phyloP scores from a whole-genome alignment of 1,140 invertebrate genomes.

The Temnothorax longispinosus region DNA sequence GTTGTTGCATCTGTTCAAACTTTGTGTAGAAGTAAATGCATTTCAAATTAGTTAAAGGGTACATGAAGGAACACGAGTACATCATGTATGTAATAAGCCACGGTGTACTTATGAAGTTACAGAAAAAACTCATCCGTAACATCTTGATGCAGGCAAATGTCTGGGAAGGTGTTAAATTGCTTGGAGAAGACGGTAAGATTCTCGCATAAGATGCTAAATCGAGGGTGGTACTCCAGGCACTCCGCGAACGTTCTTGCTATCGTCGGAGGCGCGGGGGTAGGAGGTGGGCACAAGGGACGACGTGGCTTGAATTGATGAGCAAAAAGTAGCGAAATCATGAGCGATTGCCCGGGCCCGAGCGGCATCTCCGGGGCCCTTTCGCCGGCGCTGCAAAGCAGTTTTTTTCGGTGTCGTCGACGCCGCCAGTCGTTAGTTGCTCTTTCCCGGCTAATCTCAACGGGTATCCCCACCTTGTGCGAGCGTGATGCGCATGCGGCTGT shows the following conservation, averaged over 20 bases:
- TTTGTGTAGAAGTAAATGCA: neutral
- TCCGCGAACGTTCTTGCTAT: slow-evolving; percentile 67
- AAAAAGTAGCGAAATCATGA: slow-evolving; percentile 81
- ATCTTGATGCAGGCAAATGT: slow-evolving; percentile 48
- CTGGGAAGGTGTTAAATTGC: slow-evolving; percentile 48
- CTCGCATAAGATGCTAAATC: slow-evolving; percentile 11
- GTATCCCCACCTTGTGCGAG: slow-evolving; percentile 63
- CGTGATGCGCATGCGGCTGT: slow-evolving; percentile 70
- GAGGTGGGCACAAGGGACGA: slow-evolving; percentile 43
- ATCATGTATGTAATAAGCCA: neutral
- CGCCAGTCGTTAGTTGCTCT: slow-evolving; percentile 82
- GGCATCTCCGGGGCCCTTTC: slow-evolving; percentile 60
- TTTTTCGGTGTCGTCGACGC: slow-evolving; percentile 76
- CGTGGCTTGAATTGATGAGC: slow-evolving; percentile 79
- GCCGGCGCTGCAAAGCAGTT: slow-evolving; percentile 76
- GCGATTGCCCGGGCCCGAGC: slow-evolving; percentile 72
- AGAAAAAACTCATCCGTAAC: slow-evolving; percentile 30
- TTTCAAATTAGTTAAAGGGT: neutral
- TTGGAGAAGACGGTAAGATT: slow-evolving; percentile 6
- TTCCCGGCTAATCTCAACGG: slow-evolving; percentile 80
- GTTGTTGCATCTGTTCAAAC: neutral
- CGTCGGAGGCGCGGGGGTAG: slow-evolving; percentile 32
- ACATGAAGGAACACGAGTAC: neutral
- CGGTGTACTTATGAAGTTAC: neutral
- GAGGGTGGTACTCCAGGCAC: slow-evolving; percentile 45